Evolutionary conservation across 53 echinoderm and acorn worm genomes (phyloP), one percentile per base, ranked within the genome.

Genomic region (Astropecten irregularis): DNA sequence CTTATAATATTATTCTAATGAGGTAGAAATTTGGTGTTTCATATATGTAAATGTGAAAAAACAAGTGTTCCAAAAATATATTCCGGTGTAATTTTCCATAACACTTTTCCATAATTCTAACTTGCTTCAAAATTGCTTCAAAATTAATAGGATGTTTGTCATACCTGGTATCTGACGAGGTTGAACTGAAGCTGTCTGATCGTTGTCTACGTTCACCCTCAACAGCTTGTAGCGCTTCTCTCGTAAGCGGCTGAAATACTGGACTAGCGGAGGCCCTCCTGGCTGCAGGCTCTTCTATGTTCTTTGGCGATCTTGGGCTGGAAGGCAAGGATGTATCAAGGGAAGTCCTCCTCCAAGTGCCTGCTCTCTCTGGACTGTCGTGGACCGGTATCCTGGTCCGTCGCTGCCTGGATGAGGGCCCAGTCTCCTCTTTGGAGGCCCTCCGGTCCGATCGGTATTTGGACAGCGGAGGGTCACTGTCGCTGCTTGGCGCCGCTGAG

Each of bases 141-240:
- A n/a, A n/a, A n/a, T n/a, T n/a, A n/a, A n/a, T n/a, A n/a, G n/a
- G n/a, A n/a, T 42, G 42, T 42, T 6, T 42, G 6, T n/a, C 47
- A 61, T 79, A 61, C 13, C 65, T 81, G 62, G 69, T 69, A 10
- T 85, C 76, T n/a, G 85, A 85, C 9, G 53, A 63, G 19, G 76
- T 66, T 10, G 76, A 64, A 34, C 86, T 85, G 37, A 76, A 0
- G 32, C 86, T 85, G 40, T 85, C 74, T 11, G 86, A 85, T 18
- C 76, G 62, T 6, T 85, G 37, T 54, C 86, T 63, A 56, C 4
- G 23, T 64, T 23, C 51, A 34, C 37, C 7, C 1, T 16, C 66
- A 26, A 23, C 15, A 25, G 29, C 47, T 19, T 69, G 69, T 28
- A 52, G 23, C 2, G 72, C 59, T 8, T 84, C 60, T 20, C 16